Conservation (phyloP, 2,888 invertebrate species). For the Leptinotarsa juncta region DNA sequence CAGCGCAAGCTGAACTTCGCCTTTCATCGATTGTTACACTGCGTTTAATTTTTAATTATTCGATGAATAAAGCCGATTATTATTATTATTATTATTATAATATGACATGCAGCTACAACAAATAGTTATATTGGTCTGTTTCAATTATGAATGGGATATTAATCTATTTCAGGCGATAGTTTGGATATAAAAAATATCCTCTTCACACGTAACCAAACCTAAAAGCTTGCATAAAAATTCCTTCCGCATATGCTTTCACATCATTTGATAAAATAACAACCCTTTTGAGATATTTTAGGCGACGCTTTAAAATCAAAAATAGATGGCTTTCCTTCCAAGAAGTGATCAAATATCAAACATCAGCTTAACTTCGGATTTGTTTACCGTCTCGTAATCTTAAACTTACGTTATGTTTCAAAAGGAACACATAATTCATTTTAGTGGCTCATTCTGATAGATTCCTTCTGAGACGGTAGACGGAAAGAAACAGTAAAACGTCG, state of each 20-base stretch:
- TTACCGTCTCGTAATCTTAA: constrained; percentile 39
- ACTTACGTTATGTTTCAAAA: constrained; percentile 33
- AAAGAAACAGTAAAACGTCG: not conserved
- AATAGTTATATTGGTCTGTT: too few species aligned
- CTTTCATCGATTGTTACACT: too few species aligned
- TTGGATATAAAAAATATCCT: too few species aligned
- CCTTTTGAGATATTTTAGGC: constrained; percentile 5
- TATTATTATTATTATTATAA: too few species aligned
- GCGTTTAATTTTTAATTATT: too few species aligned
- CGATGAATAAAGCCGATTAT: too few species aligned
- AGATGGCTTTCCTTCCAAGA: constrained; percentile 15
- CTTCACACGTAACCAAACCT: too few species aligned
- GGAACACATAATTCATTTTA: constrained; percentile 40
- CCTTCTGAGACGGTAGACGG: constrained; percentile 39
- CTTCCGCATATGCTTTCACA: not conserved
- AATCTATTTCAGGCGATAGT: too few species aligned
- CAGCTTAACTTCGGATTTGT: constrained; percentile 28
- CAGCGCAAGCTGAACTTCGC: too few species aligned
- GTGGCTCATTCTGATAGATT: constrained; percentile 34
- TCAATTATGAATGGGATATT: too few species aligned
- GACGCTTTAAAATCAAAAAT: constrained; percentile 17
- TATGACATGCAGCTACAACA: too few species aligned
- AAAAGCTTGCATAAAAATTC: not conserved
- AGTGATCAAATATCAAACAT: constrained; percentile 27
- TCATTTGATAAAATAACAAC: not conserved